Conservation (phyloP, 2,113 vertebrate genomes). For the Cottus gobio region DNA sequence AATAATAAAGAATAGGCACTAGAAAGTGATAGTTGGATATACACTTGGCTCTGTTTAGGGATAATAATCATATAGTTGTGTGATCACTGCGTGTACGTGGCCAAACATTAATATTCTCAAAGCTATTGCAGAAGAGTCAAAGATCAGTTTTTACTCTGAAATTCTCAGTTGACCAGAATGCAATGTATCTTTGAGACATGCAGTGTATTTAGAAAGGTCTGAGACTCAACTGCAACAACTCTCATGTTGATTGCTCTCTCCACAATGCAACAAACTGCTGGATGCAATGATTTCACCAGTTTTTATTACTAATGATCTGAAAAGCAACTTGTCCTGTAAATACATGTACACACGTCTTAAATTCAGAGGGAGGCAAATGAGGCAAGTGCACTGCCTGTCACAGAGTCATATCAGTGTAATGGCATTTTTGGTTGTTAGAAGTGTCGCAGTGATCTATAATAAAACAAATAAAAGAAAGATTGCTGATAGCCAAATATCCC, state of each 20-base stretch:
- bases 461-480: conserved; percentile 13
- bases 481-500: conserved; percentile 1
- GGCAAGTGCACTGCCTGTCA: background rate
- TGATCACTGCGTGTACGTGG: background rate
- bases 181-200: background rate
- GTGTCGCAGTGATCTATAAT: conserved; percentile 19
- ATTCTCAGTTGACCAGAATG: background rate
- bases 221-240: conserved; percentile 12
- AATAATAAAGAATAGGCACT: background rate
- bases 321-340: background rate
- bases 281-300: conserved; percentile 1
- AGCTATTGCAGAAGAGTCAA: background rate
- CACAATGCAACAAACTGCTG: conserved; percentile 35
- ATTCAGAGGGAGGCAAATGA: conserved; percentile 1
- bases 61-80: background rate
- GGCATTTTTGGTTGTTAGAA: conserved; percentile 12
- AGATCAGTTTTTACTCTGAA: background rate
- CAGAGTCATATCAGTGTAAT: conserved; percentile 1
- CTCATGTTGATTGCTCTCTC: background rate
- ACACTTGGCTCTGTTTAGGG: background rate
- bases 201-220: conserved; percentile 7
- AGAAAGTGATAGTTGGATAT: background rate
- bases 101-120: background rate
- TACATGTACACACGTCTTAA: background rate
- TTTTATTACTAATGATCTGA: background rate